Conservation (phyloP, 2,888 invertebrate genomes). For the Heliconius ethilla region DNA sequence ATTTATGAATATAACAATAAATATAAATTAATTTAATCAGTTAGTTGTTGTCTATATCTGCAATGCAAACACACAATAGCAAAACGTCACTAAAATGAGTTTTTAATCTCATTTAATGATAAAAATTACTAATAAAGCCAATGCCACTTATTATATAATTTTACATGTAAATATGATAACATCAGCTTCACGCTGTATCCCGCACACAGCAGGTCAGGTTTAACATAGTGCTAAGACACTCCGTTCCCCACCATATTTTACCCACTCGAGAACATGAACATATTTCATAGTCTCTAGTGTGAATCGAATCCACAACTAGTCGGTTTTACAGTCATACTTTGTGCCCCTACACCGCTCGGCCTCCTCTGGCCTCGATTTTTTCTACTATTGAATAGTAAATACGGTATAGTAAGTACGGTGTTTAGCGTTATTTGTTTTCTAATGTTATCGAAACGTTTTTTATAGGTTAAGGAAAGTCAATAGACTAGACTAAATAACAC, state of each 20-base stretch:
- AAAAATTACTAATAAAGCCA: not conserved
- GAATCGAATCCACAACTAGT: too few relatives aligned
- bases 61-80: not conserved
- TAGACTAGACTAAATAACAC: conserved; percentile 35
- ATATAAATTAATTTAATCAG: too few relatives aligned
- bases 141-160: too few relatives aligned
- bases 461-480: conserved; percentile 44
- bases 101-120: not conserved
- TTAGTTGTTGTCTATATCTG: not conserved
- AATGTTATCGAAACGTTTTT: conserved; percentile 39
- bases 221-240: not conserved
- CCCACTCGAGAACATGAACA: not conserved
- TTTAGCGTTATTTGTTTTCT: not conserved
- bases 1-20: too few relatives aligned
- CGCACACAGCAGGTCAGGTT: not conserved
- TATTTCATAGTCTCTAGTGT: too few relatives aligned
- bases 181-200: not conserved
- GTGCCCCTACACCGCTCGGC: too few relatives aligned
- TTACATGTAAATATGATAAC: too few relatives aligned
- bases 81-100: not conserved
- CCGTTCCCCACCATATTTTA: too few relatives aligned
- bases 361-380: not conserved
- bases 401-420: too few relatives aligned
- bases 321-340: too few relatives aligned
- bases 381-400: not conserved